phyloP scores from a whole-genome alignment of 2,797 vertebrate genomes.

The Chromobotia macracanthus region DNA sequence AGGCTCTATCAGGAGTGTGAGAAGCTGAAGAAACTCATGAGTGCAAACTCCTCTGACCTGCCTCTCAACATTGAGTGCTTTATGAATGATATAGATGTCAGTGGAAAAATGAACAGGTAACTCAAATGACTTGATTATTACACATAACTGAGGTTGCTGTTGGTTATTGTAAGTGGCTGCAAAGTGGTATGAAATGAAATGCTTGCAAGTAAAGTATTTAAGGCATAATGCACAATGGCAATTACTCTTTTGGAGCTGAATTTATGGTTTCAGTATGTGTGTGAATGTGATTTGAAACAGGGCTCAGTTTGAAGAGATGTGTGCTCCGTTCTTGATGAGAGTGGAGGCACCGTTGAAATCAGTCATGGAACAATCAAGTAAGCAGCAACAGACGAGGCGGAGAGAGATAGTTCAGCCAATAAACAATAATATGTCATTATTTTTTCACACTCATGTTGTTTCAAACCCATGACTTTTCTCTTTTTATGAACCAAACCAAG shows the following conservation, averaged over 20 bases:
- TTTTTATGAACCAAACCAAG: background rate
- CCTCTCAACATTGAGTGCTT: slow-evolving; percentile 98
- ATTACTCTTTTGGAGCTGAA: background rate
- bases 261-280: slow-evolving; percentile 5
- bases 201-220: background rate
- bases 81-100: slow-evolving; percentile 97
- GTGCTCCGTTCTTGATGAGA: slow-evolving; percentile 83
- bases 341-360: slow-evolving; percentile 89
- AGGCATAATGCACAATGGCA: background rate
- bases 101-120: slow-evolving; percentile 92
- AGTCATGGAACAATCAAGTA: slow-evolving; percentile 92
- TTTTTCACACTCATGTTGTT: background rate
- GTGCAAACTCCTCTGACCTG: slow-evolving; percentile 93
- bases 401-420: slow-evolving; percentile 75
- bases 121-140: background rate
- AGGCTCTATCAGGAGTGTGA: slow-evolving; percentile 95
- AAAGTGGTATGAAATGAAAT: no score
- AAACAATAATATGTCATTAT: background rate
- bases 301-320: slow-evolving; percentile 92
- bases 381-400: background rate
- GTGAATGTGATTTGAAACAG: slow-evolving; percentile 69
- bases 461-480: background rate
- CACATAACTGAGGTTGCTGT: background rate
- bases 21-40: slow-evolving; percentile 97
- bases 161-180: slow-evolving; percentile 2